These are phyloP conservation scores for Megalops atlanticus DNA, from an alignment of 2,113 vertebrate species.

Conservation along the genomic window DNA sequence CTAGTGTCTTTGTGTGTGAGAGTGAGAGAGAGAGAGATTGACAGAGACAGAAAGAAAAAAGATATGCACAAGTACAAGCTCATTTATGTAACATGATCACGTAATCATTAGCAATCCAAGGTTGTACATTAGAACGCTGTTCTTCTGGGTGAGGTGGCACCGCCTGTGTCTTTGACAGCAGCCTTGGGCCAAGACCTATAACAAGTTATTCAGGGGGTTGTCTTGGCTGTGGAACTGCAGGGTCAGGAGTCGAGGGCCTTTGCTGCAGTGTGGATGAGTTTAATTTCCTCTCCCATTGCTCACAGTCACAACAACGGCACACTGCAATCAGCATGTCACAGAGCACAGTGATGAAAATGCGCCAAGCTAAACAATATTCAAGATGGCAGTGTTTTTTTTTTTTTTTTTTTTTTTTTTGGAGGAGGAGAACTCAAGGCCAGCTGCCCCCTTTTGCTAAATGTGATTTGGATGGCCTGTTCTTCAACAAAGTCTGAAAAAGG, in stretches of 20 bases:
- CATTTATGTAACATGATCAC: background rate
- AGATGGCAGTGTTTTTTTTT: background rate
- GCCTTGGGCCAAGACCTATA: background rate
- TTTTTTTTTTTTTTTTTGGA: background rate
- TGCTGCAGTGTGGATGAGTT: background rate
- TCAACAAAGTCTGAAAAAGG: no score
- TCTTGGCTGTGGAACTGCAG: background rate
- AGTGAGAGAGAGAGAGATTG: no score
- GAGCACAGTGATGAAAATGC: background rate
- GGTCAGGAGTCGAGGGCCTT: background rate
- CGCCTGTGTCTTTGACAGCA: background rate
- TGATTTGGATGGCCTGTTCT: no score
- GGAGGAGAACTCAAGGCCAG: no score
- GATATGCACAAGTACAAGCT: no score
- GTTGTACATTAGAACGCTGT: background rate
- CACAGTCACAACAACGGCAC: conserved; percentile 14
- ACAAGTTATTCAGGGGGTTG: background rate
- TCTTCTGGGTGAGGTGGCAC: background rate
- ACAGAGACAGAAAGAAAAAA: no score
- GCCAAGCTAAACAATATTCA: background rate
- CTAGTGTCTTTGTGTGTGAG: no score
- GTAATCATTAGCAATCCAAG: background rate
- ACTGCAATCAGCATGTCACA: background rate
- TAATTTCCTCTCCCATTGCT: conserved; percentile 8
- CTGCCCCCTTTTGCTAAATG: no score